Base-by-base conservation (phyloP, 2,797 vertebrate species). In the Atherinosoma microstoma region DNA sequence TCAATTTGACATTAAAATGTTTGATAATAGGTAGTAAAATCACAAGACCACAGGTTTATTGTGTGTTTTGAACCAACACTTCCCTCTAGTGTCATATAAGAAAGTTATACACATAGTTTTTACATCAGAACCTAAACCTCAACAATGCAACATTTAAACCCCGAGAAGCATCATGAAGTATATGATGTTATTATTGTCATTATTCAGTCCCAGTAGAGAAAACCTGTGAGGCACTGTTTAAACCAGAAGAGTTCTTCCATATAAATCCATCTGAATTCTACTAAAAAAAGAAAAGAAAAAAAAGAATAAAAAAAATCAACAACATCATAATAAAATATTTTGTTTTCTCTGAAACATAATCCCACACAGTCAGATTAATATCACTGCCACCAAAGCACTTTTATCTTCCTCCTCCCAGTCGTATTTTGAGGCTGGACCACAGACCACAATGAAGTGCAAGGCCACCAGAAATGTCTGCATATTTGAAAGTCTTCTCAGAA, bases 51-150 rank as follows among this genome's bases (percentile, higher is more conserved):
- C 67, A 88, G 79, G 64, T 78, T 89, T 73, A 59, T 56, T 57
- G 15, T 5, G 51, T 32, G 60, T 67, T 81, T 78, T 79, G 69
- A 80, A 70, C 2, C 76, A 91, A 92, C 80, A 89, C 82, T 84
- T 76, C 92, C 91, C 88, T 85, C 91, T 93, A 91, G 91, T 92
- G 92, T 72, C 69, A 59, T 64, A 60, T n/a, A 58, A 70, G 22
- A 64, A 38, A 72, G 58, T 58, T 18, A 76, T 57, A 53, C 18
- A 53, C 45, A 57, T 24, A 58, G 7, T 70, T 66, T 73, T 51
- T 49, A 79, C 35, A 76, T 65, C 42, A 62, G 78, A 73, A 69
- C 51, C 22, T 5, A 51, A 79, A 69, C 61, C 74, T 18, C 22
- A 72, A 64, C 7, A 84, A 76, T 7, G 36, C 35, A 75, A 42